Evolutionary conservation across 2,113 vertebrate genomes (phyloP).

Genomic region (Fukomys damarensis): DNA sequence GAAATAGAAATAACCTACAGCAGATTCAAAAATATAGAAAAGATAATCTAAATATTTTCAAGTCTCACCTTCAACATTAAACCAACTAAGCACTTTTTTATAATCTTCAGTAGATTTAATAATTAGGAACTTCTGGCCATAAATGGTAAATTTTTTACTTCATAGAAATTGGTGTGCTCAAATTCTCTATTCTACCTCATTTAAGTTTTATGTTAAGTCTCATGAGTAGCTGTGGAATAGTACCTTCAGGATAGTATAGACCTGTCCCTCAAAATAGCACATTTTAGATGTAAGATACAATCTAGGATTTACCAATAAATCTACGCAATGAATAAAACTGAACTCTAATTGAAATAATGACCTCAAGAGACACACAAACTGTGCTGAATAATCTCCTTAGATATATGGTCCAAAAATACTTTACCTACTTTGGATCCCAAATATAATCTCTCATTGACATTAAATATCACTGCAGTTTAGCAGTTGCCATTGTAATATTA

Average conservation of each 20-base stretch:
- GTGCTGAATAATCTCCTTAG: background rate
- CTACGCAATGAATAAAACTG: background rate
- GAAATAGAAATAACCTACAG: background rate
- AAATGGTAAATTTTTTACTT: background rate
- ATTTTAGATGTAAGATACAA: background rate
- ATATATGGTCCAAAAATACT: background rate
- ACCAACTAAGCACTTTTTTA: background rate
- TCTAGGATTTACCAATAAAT: background rate
- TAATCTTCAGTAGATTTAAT: background rate
- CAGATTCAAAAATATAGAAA: background rate
- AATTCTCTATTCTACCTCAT: background rate
- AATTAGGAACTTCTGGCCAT: background rate
- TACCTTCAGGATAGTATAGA: background rate
- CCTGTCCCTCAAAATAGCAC: background rate
- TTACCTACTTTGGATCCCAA: background rate
- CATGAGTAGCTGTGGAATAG: background rate
- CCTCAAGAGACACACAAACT: background rate
- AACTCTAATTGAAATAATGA: background rate
- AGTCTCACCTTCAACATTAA: background rate
- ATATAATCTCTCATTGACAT: background rate
- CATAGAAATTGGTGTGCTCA: background rate
- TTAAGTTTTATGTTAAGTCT: background rate
- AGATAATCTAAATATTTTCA: background rate
- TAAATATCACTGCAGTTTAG: background rate
- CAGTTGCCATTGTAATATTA: background rate